phyloP scores from a whole-genome alignment of 2,797 vertebrate species.

The Anableps anableps region DNA sequence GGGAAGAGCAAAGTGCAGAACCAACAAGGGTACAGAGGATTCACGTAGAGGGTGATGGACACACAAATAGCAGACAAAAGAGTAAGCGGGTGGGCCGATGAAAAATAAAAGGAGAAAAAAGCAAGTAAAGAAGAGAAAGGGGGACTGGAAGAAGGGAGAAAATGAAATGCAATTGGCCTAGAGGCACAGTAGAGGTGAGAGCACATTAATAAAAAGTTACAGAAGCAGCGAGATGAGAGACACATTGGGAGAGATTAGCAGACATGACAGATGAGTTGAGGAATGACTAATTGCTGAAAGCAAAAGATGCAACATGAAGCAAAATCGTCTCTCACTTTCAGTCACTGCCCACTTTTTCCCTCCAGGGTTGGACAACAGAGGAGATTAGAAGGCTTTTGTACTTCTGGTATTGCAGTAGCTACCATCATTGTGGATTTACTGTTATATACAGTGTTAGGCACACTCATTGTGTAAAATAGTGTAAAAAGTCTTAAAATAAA shows the following conservation, averaged over 20 bases:
- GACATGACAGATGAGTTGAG: slow-evolving; percentile 50
- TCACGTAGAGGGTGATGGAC: slow-evolving; percentile 17
- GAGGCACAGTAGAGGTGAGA: slow-evolving; percentile 22
- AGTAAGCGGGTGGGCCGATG: neutral
- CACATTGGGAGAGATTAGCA: slow-evolving; percentile 39
- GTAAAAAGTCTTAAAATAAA: neutral
- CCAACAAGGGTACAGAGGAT: slow-evolving; percentile 39
- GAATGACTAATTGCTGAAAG: slow-evolving; percentile 54
- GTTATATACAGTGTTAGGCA: neutral
- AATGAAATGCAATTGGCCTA: slow-evolving; percentile 12
- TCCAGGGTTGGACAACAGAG: slow-evolving; percentile 6
- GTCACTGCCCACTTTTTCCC: neutral
- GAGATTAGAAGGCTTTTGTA: neutral
- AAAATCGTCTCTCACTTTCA: slow-evolving; percentile 38
- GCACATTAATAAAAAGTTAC: slow-evolving; percentile 51
- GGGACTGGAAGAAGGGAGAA: neutral
- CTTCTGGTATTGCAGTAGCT: neutral
- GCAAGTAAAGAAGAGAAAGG: neutral
- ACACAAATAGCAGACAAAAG: slow-evolving; percentile 23
- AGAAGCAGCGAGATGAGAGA: slow-evolving; percentile 42
- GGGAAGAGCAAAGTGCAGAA: slow-evolving; percentile 47
- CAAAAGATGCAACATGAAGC: slow-evolving; percentile 48
- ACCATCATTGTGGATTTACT: neutral
- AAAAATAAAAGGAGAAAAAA: neutral
- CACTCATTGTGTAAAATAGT: neutral